Conservation (phyloP, 2,888 invertebrate species). For the Aspidapion aeneum region DNA sequence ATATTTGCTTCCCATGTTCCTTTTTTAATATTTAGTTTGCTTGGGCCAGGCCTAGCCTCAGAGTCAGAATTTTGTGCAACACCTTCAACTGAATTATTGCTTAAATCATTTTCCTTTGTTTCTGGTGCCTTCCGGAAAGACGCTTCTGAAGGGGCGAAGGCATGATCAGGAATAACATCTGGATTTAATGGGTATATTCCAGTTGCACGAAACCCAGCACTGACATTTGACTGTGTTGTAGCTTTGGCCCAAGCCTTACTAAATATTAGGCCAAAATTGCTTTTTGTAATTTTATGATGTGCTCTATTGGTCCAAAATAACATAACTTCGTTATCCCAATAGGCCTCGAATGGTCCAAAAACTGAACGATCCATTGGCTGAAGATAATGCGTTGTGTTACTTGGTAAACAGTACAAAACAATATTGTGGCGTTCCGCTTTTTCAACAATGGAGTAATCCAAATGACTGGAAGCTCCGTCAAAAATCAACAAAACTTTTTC, state of each 20-base stretch:
- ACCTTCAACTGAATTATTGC: conserved; percentile 5
- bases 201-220: too few species aligned
- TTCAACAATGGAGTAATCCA: conserved; percentile 5
- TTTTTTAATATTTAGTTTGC: background rate
- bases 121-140: conserved; percentile 12
- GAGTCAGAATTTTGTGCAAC: background rate
- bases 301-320: background rate
- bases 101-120: conserved; percentile 13
- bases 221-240: background rate
- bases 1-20: background rate
- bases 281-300: background rate
- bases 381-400: conserved; percentile 9
- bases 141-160: conserved; percentile 3
- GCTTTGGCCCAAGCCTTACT: background rate
- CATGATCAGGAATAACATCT: background rate
- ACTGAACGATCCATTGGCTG: conserved; percentile 6
- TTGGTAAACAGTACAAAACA: background rate
- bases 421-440: conserved; percentile 6
- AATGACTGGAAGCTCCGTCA: conserved; percentile 1
- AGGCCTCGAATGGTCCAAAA: conserved; percentile 1
- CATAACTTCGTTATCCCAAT: conserved; percentile 7
- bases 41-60: background rate
- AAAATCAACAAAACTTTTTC: conserved; percentile 4
- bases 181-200: background rate
- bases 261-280: background rate